Base-by-base conservation (phyloP, 2,113 vertebrate species). In the Ptychochromis oligacanthus region DNA sequence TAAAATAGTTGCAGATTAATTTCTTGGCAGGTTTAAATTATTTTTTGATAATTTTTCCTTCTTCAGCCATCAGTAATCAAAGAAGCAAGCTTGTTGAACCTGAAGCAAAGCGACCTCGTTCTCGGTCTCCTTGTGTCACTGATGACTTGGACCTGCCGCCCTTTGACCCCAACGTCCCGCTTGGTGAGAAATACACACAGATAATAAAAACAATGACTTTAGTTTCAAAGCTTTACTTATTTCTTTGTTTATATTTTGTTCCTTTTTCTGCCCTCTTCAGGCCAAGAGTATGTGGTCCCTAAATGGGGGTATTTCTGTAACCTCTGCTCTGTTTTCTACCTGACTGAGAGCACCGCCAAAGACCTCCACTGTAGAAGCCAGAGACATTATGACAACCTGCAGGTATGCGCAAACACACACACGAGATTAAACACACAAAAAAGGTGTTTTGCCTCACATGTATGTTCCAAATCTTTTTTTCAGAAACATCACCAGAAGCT, bases 261-360 rank as follows among this genome's bases (percentile, higher is more conserved):
- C 26, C 7, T 57, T 58, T 31, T 49, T 49, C 20, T 49, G 17
- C 18, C 49, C 17, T 26, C 38, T 64, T 2, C 87, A 96, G 96
- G 96, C 77, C 70, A 87, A 76, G 93, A 96, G 84, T 95, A 95
- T 28, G 92, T 96, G 12, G 92, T 96, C 14, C 93, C 94, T 0
- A 96, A 93, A 82, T 90, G 88, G 0, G 95, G 95, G 0, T 96
- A 76, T 83, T 96, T 93, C 91, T 96, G 96, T 79, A 90, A 93
- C 8, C 90, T 96, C 2, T 96, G 62, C 67, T 83, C 85, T 3
- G 24, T 85, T 15, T 93, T 90, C 82, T 92, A 84, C 58, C 22
- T 81, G 38, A 83, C n/a, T 2, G 87, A 90, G 60, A 60, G 10
- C 55, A 38, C 79, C 0, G 90, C 92, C 61, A 88, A 70, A 54